These are phyloP conservation scores for Cinclus mexicanus DNA, from an alignment of 2,113 vertebrate species.

Conservation along the genomic window DNA sequence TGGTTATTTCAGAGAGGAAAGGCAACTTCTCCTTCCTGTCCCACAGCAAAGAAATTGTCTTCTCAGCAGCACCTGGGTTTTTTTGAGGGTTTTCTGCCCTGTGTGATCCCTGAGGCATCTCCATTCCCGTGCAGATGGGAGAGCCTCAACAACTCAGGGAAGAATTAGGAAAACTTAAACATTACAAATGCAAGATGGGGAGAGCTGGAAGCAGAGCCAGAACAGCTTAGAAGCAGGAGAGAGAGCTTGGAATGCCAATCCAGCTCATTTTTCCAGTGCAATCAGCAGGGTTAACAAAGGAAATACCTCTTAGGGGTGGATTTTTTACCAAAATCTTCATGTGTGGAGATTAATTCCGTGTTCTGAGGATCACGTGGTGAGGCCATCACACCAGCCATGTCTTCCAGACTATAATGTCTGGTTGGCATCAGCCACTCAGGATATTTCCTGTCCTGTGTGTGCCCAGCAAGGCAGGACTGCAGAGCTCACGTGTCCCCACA, in stretches of 20 bases:
- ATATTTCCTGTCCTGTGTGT: not conserved
- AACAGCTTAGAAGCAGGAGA: not conserved
- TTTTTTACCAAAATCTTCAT: not conserved
- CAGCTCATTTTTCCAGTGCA: not conserved
- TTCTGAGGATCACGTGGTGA: not conserved
- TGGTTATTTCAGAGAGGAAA: not conserved
- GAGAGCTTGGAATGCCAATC: not conserved
- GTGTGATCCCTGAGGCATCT: not conserved
- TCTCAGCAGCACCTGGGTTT: not conserved
- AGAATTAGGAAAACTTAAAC: not conserved
- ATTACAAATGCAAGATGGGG: not conserved
- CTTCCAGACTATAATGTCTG: not conserved
- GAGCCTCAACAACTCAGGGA: not conserved
- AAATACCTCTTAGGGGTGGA: not conserved
- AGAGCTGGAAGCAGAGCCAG: not conserved
- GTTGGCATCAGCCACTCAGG: not conserved
- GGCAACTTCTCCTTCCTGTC: not conserved
- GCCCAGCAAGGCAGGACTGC: not conserved
- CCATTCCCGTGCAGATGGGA: not conserved
- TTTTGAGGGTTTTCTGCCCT: not conserved
- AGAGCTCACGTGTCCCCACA: not conserved
- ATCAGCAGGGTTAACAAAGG: not conserved
- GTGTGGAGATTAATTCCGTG: not conserved
- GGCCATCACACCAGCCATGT: not conserved
- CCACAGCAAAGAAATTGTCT: not conserved